Percentiles rank a stretch among this genome's conserved stretches.
Evolutionary conservation across 2,888 invertebrate genomes (phyloP).

Genomic region (Hirudinaria manillensis): DNA sequence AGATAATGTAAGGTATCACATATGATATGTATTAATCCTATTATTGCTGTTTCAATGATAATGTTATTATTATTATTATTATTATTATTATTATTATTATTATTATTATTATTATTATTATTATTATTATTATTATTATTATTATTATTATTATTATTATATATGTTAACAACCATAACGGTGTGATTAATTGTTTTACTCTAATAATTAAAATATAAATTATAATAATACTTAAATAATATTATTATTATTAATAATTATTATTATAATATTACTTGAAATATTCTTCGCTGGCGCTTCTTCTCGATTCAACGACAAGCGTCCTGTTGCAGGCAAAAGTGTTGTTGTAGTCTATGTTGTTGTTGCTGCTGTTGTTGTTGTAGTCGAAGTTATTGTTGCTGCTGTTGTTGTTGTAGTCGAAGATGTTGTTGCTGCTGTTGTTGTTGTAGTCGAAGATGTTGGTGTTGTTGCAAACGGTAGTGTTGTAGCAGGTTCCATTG

Average conservation of each 20-base stretch:
- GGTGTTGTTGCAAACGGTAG: conserved; percentile 25
- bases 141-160: not conserved
- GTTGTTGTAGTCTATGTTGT: not conserved
- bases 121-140: not conserved
- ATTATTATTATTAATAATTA: too few species aligned
- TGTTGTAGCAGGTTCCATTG: conserved; percentile 40
- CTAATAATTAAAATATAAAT: too few species aligned
- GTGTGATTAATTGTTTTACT: too few species aligned
- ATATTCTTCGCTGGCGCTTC: too few species aligned
- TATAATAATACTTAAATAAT: too few species aligned
- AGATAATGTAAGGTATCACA: too few species aligned
- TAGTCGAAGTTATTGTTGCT: not conserved
- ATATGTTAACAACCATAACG: too few species aligned
- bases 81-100: not conserved
- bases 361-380: not conserved
- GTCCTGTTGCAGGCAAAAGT: conserved; percentile 4
- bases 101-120: not conserved
- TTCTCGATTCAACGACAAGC: conserved; percentile 18
- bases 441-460: not conserved
- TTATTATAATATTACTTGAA: too few species aligned
- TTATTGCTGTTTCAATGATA: too few species aligned
- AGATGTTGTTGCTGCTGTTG: conserved; percentile 34
- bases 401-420: conserved; percentile 18
- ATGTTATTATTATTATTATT: too few species aligned
- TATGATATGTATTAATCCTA: too few species aligned